A percentile compares a stretch with the other conserved stretches of the same genome.
phyloP scores from a whole-genome alignment of 2,888 invertebrate genomes.

The Mythimna impura region DNA sequence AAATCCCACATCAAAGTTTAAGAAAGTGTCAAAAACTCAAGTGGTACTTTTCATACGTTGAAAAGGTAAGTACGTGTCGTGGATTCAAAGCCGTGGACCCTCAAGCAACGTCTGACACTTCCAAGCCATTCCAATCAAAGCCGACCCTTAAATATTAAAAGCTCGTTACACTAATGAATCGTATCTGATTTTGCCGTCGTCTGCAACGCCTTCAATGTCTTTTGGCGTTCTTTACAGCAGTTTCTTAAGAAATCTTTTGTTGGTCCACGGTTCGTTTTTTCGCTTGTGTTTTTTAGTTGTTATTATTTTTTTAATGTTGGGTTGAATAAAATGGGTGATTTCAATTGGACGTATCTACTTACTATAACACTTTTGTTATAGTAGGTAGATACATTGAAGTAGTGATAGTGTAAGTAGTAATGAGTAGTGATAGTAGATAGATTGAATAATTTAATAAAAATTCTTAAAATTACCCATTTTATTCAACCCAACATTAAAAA shows the following conservation, averaged over 20 bases:
- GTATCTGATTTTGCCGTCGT: conserved; percentile 88
- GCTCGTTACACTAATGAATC: conserved; percentile 90
- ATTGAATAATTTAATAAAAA: too few species aligned
- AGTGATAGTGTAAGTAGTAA: too few species aligned
- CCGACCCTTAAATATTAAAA: conserved; percentile 88
- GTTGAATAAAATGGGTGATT: not conserved
- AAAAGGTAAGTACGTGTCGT: conserved; percentile 71
- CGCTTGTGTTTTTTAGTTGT: conserved; percentile 46
- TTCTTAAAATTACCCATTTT: too few species aligned
- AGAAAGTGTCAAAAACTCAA: conserved; percentile 76
- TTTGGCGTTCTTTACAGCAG: conserved; percentile 79
- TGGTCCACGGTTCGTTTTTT: conserved; percentile 57
- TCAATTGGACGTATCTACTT: not conserved
- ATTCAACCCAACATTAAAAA: too few species aligned
- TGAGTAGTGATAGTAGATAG: too few species aligned
- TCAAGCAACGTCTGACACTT: conserved; percentile 82
- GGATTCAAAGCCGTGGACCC: conserved; percentile 75
- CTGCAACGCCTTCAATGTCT: conserved; percentile 80
- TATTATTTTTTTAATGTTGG: conserved; percentile 53
- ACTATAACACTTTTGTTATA: too few species aligned
- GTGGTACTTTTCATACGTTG: conserved; percentile 67
- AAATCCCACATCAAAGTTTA: conserved; percentile 60
- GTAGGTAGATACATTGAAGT: too few species aligned
- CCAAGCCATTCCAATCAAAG: conserved; percentile 87
- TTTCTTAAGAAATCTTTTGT: conserved; percentile 81